phyloP scores from a whole-genome alignment of 2,888 invertebrate genomes.

The Automeris io region DNA sequence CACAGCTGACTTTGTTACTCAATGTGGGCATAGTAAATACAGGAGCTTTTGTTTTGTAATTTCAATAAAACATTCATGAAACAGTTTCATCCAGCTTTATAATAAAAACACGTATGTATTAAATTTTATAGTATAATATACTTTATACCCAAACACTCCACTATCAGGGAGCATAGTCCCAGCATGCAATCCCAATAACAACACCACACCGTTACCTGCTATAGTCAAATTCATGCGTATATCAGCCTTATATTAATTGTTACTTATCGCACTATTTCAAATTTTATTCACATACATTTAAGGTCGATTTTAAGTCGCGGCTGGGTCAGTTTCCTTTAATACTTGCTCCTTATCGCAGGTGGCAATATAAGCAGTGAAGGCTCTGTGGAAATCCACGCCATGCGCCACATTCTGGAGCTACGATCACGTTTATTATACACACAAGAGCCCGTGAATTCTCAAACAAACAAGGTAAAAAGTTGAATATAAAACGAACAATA shows the following conservation, averaged over 20 bases:
- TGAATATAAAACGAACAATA: slow-evolving; percentile 20
- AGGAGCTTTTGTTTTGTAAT: too few relatives aligned
- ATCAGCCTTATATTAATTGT: slow-evolving; percentile 36
- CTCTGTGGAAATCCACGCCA: slow-evolving; percentile 43
- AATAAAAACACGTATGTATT: too few relatives aligned
- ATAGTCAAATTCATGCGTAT: slow-evolving; percentile 37
- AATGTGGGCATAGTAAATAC: too few relatives aligned
- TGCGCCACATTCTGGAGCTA: slow-evolving; percentile 23
- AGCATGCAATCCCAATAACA: slow-evolving; percentile 31
- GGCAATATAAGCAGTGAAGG: slow-evolving; percentile 40
- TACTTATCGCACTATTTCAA: slow-evolving; percentile 15
- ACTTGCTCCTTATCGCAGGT: slow-evolving; percentile 48
- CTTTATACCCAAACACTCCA: slow-evolving; percentile 1
- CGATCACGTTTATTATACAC: slow-evolving; percentile 35
- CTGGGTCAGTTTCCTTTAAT: slow-evolving; percentile 25
- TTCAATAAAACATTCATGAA: too few relatives aligned
- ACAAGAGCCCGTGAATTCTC: slow-evolving; percentile 30
- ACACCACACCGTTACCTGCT: slow-evolving; percentile 34
- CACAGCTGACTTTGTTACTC: too few relatives aligned
- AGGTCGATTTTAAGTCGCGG: slow-evolving; percentile 22
- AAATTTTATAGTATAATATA: slow-evolving; percentile 1
- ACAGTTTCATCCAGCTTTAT: too few relatives aligned
- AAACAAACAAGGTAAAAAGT: slow-evolving; percentile 20
- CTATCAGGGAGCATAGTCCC: slow-evolving; percentile 7
- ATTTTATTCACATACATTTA: slow-evolving; percentile 14